Base-by-base conservation (phyloP, 2,797 vertebrate species). In the Euthynnus affinis region DNA sequence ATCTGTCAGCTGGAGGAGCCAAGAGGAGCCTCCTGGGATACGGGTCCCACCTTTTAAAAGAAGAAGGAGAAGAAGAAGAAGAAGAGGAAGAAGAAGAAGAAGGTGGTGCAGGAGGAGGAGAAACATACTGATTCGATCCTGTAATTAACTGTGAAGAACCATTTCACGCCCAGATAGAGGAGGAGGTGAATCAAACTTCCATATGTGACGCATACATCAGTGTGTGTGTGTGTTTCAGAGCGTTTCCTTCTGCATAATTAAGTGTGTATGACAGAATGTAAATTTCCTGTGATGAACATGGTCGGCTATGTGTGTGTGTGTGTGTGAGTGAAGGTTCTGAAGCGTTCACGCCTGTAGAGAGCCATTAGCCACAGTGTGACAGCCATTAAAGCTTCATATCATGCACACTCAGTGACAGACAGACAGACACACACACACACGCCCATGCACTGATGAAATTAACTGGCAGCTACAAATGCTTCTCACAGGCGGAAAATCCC, bases 121-220 rank as follows among this genome's bases (percentile, higher is more conserved):
- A 32, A 3, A 14, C 0, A 6, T 17, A 4, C 17, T 3, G n/a
- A 46, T 65, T 58, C 20, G 40, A 14, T 51, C 62, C 40, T 34
- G 37, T 64, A 82, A 80, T 80, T 69, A 87, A 40, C 57, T 56
- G 75, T 78, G 46, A 75, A 65, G 65, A 78, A 49, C 32, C 53
- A 34, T 76, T 67, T 80, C 37, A 64, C 34, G 4, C 20, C 22
- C 18, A 59, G 51, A 55, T 0, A 25, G 56, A 71, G 32, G 32
- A 40, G 44, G 25, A 58, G 67, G 56, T 22, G n/a, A 69, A 29
- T 69, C 52, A 12, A 34, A 64, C 20, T 1, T 48, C 20, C 3
- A 37, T 29, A 37, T 55, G 51, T 32, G 13, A 52, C 32, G n/a
- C 25, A 15, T 57, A 40, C 23, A 23, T 51, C 27, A 9, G 46